Evolutionary conservation across 2,888 invertebrate genomes (phyloP), one percentile per base, ranked within the genome.

Genomic region (Hipparchia sbordonii): DNA sequence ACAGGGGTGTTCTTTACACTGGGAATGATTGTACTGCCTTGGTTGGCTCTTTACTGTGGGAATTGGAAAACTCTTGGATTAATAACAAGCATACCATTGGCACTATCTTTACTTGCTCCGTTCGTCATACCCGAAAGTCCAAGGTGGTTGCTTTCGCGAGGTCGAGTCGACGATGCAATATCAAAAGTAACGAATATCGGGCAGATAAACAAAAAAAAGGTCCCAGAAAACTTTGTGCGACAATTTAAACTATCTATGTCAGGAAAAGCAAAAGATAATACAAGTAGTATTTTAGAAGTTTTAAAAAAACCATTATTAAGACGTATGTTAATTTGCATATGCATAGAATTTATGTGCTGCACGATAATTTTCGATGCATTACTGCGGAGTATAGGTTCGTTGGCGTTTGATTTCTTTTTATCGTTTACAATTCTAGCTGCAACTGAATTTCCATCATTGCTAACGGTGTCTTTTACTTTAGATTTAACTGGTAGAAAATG

Each of bases 121-220:
- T 80, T 88, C 7, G 71, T 89, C 39, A 79, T 90, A 59, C 89
- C 90, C 0, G 91, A 91, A 77, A 91, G 91, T 75, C 87, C 91
- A n/a, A 84, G 87, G 72, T 91, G 91, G 91, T 73, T 90, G 8
- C 71, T 90, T 2, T 86, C 87, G 6, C 88, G 85, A 72, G 89
- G 88, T 6, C 82, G 86, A 13, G 73, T 87, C 2, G 84, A 91
- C 52, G 87, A 90, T 4, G 85, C 90, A 1, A 74, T 89, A 1
- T 74, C 82, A 0, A 89, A 85, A 79, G 78, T 88, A 10, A 63
- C 82, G 23, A 80, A 67, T 23, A 88, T 90, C 8, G 85, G 83
- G 13, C 80, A 81, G 76, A 76, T 86, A 0, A 91, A 91, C 63
- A 87, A 85, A 72, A 88, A 86, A 73, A 76, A 77, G 54, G 74